Percentiles rank a stretch among this genome's conserved stretches.
Conservation (phyloP, 1,140 invertebrate genomes). For the Cryptotermes secundus region DNA sequence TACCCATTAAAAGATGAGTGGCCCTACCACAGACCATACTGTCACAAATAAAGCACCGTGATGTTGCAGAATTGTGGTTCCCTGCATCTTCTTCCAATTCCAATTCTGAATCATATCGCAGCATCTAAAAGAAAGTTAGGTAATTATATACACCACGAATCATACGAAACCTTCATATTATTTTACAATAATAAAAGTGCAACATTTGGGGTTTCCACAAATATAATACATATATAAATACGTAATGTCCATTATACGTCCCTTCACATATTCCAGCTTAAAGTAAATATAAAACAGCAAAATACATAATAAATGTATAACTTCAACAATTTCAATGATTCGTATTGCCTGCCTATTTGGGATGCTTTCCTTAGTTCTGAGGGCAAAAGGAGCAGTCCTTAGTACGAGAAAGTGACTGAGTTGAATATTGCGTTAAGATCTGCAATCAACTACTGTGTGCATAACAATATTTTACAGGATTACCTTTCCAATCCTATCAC, state of each 20-base stretch:
- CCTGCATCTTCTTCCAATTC: not conserved
- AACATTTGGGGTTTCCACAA: not conserved
- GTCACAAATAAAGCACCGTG: conserved; percentile 40
- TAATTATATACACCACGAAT: not conserved
- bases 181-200: not conserved
- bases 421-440: not conserved
- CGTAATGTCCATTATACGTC: not conserved
- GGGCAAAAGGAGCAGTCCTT: not conserved
- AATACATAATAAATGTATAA: not conserved
- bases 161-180: not conserved
- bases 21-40: conserved; percentile 33
- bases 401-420: not conserved
- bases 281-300: not conserved
- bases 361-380: not conserved
- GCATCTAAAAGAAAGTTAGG: not conserved
- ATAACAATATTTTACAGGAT: not conserved
- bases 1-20: conserved; percentile 35
- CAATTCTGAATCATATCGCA: not conserved
- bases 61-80: not conserved
- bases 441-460: not conserved
- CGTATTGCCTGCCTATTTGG: not conserved
- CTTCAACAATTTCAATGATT: not conserved
- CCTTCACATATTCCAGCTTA: not conserved
- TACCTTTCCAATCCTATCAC: not conserved
- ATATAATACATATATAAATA: not conserved